Base-by-base conservation (phyloP, 2,113 vertebrate genomes). In the Heterotis niloticus region DNA sequence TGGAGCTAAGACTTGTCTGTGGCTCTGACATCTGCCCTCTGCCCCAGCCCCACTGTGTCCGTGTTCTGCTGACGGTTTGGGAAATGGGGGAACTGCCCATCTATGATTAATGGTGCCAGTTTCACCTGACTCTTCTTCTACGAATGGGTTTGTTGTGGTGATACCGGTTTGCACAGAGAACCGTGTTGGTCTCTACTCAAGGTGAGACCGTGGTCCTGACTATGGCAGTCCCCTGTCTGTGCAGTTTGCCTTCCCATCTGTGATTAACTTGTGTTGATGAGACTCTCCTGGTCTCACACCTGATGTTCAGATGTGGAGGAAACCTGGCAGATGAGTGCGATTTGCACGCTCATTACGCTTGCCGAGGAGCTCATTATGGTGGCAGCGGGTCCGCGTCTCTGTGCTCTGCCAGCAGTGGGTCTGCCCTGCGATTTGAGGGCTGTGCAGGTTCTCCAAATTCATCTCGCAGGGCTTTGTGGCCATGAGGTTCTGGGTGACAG, bases 331-430 rank as follows among this genome's bases (percentile, higher is more conserved):
- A 83, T 23, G 23, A 83, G 75, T 81, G 86, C 82, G 85, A 88
- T 91, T 88, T 87, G 82, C 76, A 72, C 59, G 72, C 83, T 85
- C 44, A 85, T 89, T 89, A 90, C 82, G 78, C 11, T 23, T 56
- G 70, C 82, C 80, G 82, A 84, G 80, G 85, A 83, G 85, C 88
- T 88, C 80, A 66, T 88, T 86, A 83, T 77, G 24, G 60, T 81
- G 75, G 80, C 84, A 85, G 64, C 71, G 52, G 52, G 76, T 65
- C 56, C 18, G 10, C 64, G 24, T 51, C 34, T 57, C 64, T 59
- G 17, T 44, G 17, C 77, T 71, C 67, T 78, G 77, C 28, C 75
- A 44, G 62, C 24, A 10, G 14, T 17, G 75, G 75, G n/a, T 16
- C 29, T 44, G 3, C 78, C 51, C 18, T 26, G 52, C 14, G 52